Base-by-base conservation (phyloP, 1,140 invertebrate genomes). In the Tyrophagus putrescentiae region DNA sequence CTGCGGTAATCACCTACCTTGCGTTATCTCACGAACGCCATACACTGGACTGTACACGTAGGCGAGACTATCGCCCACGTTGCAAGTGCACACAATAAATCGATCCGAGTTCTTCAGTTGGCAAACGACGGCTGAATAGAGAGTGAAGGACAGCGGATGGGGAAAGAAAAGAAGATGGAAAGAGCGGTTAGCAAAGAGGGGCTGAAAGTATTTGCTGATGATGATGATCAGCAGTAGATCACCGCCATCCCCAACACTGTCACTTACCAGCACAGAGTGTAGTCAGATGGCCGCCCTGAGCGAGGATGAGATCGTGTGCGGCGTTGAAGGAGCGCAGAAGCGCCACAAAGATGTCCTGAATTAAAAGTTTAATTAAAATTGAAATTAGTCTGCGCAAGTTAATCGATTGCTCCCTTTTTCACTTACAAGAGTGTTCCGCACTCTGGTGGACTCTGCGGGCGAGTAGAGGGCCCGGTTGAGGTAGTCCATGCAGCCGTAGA, bases 11-110 rank as follows among this genome's bases (percentile, higher is more conserved):
- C n/a, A 68, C n/a, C n/a, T 70, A 80, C 80, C 80, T 73, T 81
- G 78, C 4, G 82, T 84, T 29, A 84, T 73, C 73, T 82, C 86
- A 60, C 80, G 74, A 42, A 82, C 82, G 31, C 83, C 86, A 72
- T 81, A 75, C 64, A 79, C 78, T 68, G 79, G 77, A 61, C 83
- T 88, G 72, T 87, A 91, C 54, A 93, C 82, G 68, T 88, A 93
- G 21, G 85, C 88, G 63, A 91, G 75, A 63, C 84, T 87, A 70
- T 93, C 89, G 1, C 89, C 89, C 23, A 93, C 87, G 71, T 93
- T 93, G 67, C 89, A 89, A 33, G 84, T 82, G 71, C 90, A 94
- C 9, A 85, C 85, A 53, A 87, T 80, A 72, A 80, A 88, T 67
- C 81, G 78, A 67, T 71, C 74, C 16, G 62, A 68, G 52, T 70